Evolutionary conservation across 2,888 invertebrate species (phyloP), one percentile per base, ranked within the genome.

Genomic region (Eulithis prunata): DNA sequence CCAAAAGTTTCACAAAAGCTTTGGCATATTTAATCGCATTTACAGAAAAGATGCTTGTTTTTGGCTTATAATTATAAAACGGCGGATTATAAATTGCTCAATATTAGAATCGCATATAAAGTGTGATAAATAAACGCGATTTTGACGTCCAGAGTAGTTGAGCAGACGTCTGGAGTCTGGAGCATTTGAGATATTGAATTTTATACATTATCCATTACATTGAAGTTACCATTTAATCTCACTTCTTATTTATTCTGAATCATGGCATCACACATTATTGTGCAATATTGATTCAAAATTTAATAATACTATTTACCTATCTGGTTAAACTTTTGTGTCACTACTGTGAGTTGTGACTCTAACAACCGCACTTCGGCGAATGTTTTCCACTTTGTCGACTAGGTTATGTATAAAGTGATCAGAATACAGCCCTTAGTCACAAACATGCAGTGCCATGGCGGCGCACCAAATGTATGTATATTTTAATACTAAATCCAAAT

Each of bases 81-180:
- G 57, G 60, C 43, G 62, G 64, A 69, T 65, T 67, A 67, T 21
- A 65, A 66, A 69, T 70, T 70, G 72, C 70, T 72, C 70, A 71
- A 71, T 61, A 68, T 62, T 67, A 51, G 51, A 41, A 47, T 70
- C 70, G 66, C 63, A 57, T 64, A 47, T 51, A 49, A 52, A 58
- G 41, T 84, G 86, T 87, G 84, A 84, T 86, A 84, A 74, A 75
- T 66, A 70, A 71, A 71, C 72, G 76, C 68, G 75, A 75, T 74
- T 75, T 65, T 72, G 75, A 76, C 81, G 84, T 84, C 81, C 82
- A 80, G 8, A 8, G 73, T 77, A 69, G 55, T 14, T 52, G 57
- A n/a, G 36, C 54, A 54, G 38, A 13, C 12, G 43, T 21, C 36
- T 60, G 55, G 3, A 43, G 56, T 47, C 36, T 60, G 55, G 3